Conservation (phyloP, 2,113 vertebrate species). For the Psammodynastes pulverulentus region DNA sequence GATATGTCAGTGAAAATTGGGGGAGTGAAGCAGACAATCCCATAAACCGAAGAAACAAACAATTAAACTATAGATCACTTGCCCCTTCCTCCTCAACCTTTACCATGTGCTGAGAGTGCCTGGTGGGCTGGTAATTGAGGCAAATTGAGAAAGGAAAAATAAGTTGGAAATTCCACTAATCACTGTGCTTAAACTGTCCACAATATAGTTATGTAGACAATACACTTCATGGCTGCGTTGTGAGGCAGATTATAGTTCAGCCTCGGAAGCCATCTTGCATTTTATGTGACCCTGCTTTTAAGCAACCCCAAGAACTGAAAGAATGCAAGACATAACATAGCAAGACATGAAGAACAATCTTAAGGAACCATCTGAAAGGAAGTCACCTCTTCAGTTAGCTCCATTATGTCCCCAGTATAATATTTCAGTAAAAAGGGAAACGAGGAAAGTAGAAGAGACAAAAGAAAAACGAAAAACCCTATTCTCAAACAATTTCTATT, state of each 20-base stretch:
- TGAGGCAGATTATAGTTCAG: not conserved
- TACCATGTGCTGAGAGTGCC: not conserved
- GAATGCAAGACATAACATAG: not conserved
- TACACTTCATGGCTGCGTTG: not conserved
- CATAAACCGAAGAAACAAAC: not conserved
- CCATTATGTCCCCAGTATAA: not conserved
- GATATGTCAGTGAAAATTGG: not conserved
- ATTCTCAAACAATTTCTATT: not conserved
- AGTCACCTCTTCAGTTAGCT: not conserved
- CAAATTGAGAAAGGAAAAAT: not conserved
- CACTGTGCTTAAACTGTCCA: not conserved
- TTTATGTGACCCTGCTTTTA: not conserved
- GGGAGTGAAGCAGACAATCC: not conserved
- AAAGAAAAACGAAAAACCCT: not conserved
- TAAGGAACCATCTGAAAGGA: not conserved
- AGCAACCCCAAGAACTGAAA: not conserved
- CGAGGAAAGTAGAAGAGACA: slow-evolving; percentile 4
- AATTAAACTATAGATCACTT: not conserved
- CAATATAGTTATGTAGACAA: not conserved
- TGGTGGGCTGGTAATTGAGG: not conserved
- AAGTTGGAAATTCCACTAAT: not conserved
- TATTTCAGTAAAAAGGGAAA: not conserved
- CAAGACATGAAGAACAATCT: not conserved
- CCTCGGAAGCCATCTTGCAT: not conserved
- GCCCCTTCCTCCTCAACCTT: not conserved